Conservation (phyloP, 1,140 invertebrate genomes). For the Drosophila santomea region DNA sequence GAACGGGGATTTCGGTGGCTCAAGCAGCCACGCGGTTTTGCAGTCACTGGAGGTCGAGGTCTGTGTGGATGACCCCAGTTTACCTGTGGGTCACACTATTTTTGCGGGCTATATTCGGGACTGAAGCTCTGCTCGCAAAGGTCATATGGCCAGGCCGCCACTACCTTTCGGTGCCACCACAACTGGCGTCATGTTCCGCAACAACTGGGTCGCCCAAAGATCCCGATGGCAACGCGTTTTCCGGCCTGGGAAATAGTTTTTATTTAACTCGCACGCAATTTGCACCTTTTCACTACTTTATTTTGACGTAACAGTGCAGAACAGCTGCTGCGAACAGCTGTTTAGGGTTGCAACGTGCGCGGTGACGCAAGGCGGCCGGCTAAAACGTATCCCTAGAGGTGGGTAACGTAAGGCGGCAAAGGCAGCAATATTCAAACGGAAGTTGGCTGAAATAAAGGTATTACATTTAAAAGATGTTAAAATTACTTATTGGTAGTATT, state of each 20-base stretch:
- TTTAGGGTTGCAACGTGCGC: constrained; percentile 29
- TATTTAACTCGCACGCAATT: constrained; percentile 46
- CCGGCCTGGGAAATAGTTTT: constrained; percentile 21
- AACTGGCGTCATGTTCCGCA: constrained; percentile 27
- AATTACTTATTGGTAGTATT: too few relatives aligned
- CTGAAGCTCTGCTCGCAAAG: constrained; percentile 8
- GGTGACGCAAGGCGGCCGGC: constrained; percentile 4
- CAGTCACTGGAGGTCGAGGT: constrained; percentile 16
- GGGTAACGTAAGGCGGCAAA: neutral
- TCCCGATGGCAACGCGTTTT: neutral
- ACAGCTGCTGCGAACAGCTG: constrained; percentile 60
- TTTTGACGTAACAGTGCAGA: constrained; percentile 74
- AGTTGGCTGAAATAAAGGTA: too few relatives aligned
- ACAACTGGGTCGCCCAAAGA: neutral
- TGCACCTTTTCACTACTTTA: constrained; percentile 51
- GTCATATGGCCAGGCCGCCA: constrained; percentile 9
- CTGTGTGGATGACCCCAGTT: constrained; percentile 6
- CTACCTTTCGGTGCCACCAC: constrained; percentile 14
- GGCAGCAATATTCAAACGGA: neutral
- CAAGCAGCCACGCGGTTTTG: constrained; percentile 36
- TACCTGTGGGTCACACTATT: constrained; percentile 13
- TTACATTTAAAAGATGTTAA: too few relatives aligned
- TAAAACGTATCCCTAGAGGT: neutral
- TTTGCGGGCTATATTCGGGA: constrained; percentile 6
- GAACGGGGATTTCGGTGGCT: constrained; percentile 23